Base-by-base conservation (phyloP, 2,797 vertebrate genomes). In the Clarias platycephalus region DNA sequence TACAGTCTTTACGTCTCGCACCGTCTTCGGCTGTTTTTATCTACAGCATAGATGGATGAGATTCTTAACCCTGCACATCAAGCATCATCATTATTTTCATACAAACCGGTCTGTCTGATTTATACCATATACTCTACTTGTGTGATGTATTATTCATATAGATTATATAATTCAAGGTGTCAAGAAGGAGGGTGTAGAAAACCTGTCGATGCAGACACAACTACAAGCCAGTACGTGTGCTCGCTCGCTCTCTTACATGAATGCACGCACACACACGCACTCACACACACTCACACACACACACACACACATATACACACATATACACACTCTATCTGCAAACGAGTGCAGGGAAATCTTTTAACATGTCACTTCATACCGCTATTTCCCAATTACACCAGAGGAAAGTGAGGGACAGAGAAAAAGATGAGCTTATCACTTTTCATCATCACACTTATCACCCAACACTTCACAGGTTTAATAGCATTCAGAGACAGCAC, bases 91-190 rank as follows among this genome's bases (percentile, higher is more conserved):
- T 58, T 77, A 60, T 60, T 12, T 37, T 77, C 12, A 20, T 22
- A 37, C 12, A 77, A 34, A 5, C 15, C 37, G 34, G 37, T 49
- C 58, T 37, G 57, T 77, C 76, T 63, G 76, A 64, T 64, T 80
- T 80, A 44, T 49, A 49, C 37, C 60, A 24, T n/a, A 63, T 15
- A 80, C 40, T 53, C 16, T 63, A 53, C 40, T 53, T 63, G 24
- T 55, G 16, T 80, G 63, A 67, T 80, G 63, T 55, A 24, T 80
- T 80, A 80, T 80, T 67, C 40, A 80, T 80, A 81, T 31, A 55
- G 24, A 67, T 24, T 28, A 53, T 80, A 67, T 5, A 31, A 81
- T 81, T 55, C 49, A 53, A 53, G 24, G 26, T 16, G 64, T 68
- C 63, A 81, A 55, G 37, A 16, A 55, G 20, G 63, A 28, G 63